Percentiles rank a stretch among this genome's conserved stretches.
Evolutionary conservation across 1,140 invertebrate species (phyloP).

Genomic region (Mercenaria mercenaria): DNA sequence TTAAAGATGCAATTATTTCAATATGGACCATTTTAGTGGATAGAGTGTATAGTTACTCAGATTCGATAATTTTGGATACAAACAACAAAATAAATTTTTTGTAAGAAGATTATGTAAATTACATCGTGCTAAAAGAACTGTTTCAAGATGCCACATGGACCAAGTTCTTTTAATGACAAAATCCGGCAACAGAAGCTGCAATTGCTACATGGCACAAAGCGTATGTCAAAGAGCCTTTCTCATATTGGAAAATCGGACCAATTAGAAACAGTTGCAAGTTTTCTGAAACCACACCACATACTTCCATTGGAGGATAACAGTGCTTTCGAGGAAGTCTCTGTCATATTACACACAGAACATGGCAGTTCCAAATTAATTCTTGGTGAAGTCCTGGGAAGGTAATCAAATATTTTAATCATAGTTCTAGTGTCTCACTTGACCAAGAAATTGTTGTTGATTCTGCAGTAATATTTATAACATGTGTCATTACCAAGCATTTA

Average conservation of each 20-base stretch:
- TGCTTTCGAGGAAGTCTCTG: background rate
- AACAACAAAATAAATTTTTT: too few species aligned
- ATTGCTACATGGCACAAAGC: background rate
- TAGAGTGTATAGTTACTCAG: too few species aligned
- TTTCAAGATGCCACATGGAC: background rate
- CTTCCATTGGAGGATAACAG: background rate
- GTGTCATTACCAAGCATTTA: too few species aligned
- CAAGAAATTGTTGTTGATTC: too few species aligned
- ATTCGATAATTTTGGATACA: too few species aligned
- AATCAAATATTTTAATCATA: background rate
- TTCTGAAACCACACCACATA: slow-evolving; percentile 4
- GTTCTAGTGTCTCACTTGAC: too few species aligned
- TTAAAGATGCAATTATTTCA: too few species aligned
- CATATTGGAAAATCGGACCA: background rate
- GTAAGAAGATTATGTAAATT: too few species aligned
- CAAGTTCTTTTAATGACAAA: background rate
- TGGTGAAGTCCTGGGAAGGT: background rate
- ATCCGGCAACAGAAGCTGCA: background rate
- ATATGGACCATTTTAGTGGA: too few species aligned
- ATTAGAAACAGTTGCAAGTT: background rate
- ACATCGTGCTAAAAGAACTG: too few species aligned
- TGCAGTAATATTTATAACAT: too few species aligned
- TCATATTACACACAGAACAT: background rate
- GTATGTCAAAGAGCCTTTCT: background rate
- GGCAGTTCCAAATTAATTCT: background rate